Percentiles rank a stretch among this genome's conserved stretches.
Evolutionary conservation across 2,113 vertebrate genomes (phyloP).

Genomic region (Scartelaos histophorus): DNA sequence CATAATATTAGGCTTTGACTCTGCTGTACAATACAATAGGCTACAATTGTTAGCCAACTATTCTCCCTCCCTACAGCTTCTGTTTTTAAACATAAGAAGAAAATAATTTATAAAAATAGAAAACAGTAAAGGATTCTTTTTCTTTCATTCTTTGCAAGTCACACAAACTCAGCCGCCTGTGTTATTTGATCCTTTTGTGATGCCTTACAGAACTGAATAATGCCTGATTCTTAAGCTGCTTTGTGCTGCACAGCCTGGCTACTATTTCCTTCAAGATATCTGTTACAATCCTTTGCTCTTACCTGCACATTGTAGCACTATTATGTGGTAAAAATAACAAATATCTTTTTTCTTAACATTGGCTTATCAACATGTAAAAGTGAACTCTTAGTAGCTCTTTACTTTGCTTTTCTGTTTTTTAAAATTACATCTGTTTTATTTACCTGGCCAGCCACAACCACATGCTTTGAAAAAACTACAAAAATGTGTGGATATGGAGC

Average conservation of each 20-base stretch:
- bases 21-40: not conserved
- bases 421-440: not conserved
- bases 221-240: slow-evolving; percentile 25
- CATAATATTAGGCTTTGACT: not conserved
- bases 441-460: too few species aligned
- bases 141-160: not conserved
- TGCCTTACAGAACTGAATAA: slow-evolving; percentile 26
- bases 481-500: too few species aligned
- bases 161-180: slow-evolving; percentile 9
- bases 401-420: not conserved
- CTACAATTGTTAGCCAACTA: not conserved
- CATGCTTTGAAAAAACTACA: too few species aligned
- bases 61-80: not conserved
- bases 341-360: not conserved
- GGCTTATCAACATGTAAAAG: not conserved
- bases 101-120: not conserved
- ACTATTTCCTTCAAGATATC: slow-evolving; percentile 41
- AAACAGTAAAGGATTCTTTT: not conserved
- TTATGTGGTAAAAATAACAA: slow-evolving; percentile 5
- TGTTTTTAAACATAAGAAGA: not conserved
- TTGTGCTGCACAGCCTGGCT: slow-evolving; percentile 12
- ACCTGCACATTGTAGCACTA: slow-evolving; percentile 10
- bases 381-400: not conserved
- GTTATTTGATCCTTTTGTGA: slow-evolving; percentile 32
- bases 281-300: slow-evolving; percentile 15